A percentile compares a stretch with the other conserved stretches of the same genome.
These are phyloP conservation scores for Zele albiditarsus DNA, from an alignment of 2,888 invertebrate species.

Conservation along the genomic window DNA sequence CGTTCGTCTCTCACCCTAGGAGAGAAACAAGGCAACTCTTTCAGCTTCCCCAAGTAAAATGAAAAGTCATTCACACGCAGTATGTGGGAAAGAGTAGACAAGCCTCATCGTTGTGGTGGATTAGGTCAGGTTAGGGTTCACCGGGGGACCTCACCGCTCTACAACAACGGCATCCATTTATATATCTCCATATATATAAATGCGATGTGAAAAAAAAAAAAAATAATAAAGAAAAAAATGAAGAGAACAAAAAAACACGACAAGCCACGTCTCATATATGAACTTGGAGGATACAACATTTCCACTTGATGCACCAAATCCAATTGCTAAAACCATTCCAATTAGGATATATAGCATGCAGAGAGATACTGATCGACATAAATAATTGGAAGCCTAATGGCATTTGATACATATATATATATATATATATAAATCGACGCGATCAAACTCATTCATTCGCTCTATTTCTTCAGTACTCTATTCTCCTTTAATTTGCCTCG, in stretches of 20 bases:
- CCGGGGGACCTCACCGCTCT: conserved; percentile 43
- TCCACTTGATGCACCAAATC: background rate
- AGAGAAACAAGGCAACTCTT: conserved; percentile 63
- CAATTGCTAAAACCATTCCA: background rate
- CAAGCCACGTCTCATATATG: background rate
- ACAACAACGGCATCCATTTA: conserved; percentile 59
- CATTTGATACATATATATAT: conserved; percentile 14
- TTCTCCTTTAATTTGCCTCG: conserved; percentile 25
- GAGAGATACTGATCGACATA: conserved; percentile 16
- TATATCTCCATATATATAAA: conserved; percentile 20
- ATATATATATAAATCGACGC: conserved; percentile 16
- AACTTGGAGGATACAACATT: background rate
- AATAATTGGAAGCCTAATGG: conserved; percentile 32
- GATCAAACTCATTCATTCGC: conserved; percentile 31
- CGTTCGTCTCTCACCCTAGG: background rate
- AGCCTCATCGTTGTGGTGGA: conserved; percentile 55
- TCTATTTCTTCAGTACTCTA: conserved; percentile 21
- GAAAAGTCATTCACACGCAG: conserved; percentile 47
- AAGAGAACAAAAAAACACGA: background rate
- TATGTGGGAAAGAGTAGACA: conserved; percentile 56
- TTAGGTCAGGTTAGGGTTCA: conserved; percentile 57
- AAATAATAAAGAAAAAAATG: background rate
- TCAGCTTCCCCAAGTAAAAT: conserved; percentile 54
- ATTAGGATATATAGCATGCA: conserved; percentile 6
- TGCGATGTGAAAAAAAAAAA: background rate